These are phyloP conservation scores for Allolobophora icterica DNA, from an alignment of 2,888 invertebrate genomes.

Conservation along the genomic window DNA sequence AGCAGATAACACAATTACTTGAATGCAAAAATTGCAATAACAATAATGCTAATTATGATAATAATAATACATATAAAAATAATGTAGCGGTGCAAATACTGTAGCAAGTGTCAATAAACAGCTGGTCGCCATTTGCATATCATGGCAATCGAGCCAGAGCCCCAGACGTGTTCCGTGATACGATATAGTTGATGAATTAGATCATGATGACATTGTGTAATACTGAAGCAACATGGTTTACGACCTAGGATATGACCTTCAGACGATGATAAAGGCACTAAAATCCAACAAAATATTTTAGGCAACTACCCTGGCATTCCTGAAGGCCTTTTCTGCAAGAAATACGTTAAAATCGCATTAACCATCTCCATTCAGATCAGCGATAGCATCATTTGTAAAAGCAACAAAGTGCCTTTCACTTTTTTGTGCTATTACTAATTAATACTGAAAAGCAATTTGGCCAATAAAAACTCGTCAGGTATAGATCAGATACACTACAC, in stretches of 20 bases:
- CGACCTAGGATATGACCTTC: not conserved
- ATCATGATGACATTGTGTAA: not conserved
- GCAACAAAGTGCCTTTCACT: not conserved
- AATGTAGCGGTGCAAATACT: not conserved
- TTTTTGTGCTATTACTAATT: not conserved
- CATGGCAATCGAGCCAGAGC: no score
- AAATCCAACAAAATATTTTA: not conserved
- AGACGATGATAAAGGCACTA: not conserved
- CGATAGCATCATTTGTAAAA: not conserved
- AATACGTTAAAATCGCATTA: not conserved
- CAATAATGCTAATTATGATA: not conserved
- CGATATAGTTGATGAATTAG: not conserved
- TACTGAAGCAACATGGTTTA: conserved; percentile 11
- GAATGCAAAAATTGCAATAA: conserved; percentile 6
- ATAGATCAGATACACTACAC: not conserved
- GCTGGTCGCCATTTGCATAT: not conserved
- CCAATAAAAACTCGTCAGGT: no score
- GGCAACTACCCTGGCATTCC: not conserved
- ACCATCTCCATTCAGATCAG: not conserved
- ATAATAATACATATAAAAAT: not conserved
- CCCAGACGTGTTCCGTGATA: not conserved
- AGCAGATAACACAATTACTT: not conserved
- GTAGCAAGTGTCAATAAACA: not conserved
- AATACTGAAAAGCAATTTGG: not conserved
- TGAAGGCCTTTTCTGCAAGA: not conserved